Percentiles rank a stretch among this genome's conserved stretches.
phyloP scores from a whole-genome alignment of 2,113 vertebrate genomes.

The Panthera leo region DNA sequence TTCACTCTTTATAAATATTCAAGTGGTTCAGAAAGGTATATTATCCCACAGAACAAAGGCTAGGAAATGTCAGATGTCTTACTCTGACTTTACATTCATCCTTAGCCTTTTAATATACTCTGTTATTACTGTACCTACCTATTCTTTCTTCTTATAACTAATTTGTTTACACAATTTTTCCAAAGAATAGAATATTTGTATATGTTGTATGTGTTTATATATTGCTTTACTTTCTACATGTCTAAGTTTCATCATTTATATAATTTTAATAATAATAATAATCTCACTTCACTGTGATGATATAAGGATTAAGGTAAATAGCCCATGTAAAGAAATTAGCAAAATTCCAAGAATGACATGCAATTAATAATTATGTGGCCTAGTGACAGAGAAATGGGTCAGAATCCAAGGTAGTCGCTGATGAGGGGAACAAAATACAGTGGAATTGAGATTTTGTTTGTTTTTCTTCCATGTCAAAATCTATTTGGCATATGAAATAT shows the following conservation, averaged over 20 bases:
- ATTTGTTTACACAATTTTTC: not conserved
- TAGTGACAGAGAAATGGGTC: not conserved
- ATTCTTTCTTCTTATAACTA: not conserved
- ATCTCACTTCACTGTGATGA: not conserved
- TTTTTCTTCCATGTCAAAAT: not conserved
- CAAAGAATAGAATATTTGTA: not conserved
- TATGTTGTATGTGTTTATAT: not conserved
- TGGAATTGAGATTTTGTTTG: not conserved
- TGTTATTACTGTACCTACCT: too few relatives aligned
- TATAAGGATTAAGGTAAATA: not conserved
- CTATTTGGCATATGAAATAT: not conserved
- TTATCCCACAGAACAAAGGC: not conserved
- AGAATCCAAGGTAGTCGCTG: not conserved
- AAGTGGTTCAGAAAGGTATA: not conserved
- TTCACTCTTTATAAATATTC: not conserved
- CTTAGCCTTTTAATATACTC: not conserved
- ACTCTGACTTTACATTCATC: not conserved
- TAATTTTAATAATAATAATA: not conserved
- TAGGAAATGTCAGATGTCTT: not conserved
- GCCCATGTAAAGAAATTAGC: not conserved
- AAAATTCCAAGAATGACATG: not conserved
- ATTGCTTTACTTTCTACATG: not conserved
- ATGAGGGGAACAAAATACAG: not conserved
- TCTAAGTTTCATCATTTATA: not conserved
- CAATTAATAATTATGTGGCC: not conserved